Evolutionary conservation across 1,140 invertebrate genomes (phyloP).

Genomic region (Hormaphis cornu): DNA sequence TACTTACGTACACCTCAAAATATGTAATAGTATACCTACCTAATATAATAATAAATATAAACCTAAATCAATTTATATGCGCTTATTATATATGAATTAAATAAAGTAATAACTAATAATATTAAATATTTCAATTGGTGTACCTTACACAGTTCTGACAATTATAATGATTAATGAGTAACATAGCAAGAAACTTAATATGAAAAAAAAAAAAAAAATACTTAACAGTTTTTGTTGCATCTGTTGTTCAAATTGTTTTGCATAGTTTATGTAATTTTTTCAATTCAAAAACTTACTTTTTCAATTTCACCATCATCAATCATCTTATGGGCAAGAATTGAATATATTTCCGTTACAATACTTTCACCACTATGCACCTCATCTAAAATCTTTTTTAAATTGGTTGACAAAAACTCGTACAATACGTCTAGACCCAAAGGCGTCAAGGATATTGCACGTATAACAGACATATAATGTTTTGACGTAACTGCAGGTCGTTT

Average conservation of each 20-base stretch:
- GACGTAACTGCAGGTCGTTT: neutral
- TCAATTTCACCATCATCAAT: neutral
- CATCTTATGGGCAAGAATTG: neutral
- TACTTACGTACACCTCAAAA: no score
- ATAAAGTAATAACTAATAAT: no score
- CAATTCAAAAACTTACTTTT: neutral
- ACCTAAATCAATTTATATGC: neutral
- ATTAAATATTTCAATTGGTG: no score
- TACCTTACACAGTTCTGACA: no score
- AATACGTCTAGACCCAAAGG: neutral
- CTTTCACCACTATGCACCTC: neutral
- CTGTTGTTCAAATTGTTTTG: no score
- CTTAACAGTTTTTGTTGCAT: no score
- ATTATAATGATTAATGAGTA: no score
- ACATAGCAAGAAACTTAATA: no score
- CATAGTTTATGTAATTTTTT: no score
- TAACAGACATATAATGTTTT: neutral
- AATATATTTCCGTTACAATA: neutral
- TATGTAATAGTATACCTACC: no score
- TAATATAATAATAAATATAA: neutral
- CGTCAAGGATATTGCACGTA: neutral
- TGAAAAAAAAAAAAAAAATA: no score
- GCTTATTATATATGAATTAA: no score
- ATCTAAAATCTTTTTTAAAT: neutral
- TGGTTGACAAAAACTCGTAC: neutral